Base-by-base conservation (phyloP, 2,797 vertebrate genomes). In the Thalassophryne amazonica region DNA sequence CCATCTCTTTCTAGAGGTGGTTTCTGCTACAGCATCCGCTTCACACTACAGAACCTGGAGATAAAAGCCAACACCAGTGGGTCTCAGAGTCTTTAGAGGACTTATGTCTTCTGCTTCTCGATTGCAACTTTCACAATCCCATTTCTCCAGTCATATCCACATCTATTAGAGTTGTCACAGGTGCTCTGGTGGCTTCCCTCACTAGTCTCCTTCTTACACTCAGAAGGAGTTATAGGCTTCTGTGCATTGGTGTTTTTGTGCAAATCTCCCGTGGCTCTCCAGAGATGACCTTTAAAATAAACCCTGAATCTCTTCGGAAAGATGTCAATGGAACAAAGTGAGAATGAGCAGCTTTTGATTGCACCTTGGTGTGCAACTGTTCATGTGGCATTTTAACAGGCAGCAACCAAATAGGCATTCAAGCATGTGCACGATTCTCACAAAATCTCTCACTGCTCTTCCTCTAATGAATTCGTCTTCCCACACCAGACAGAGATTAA, bases 381-480 rank as follows among this genome's bases (percentile, higher is more conserved):
- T 59, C 41, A 9, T 54, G 64, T 35, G 32, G 76, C 79, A 79
- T 81, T 37, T 71, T 62, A 75, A 78, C 69, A 20, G 20, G 38
- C 45, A 7, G 43, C 56, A 45, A 15, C 34, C 35, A 24, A 7
- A 31, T 35, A 29, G 29, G 10, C 17, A 31, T 6, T 11, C 11
- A 4, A 10, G 9, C 22, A 15, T 19, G 22, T 41, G 30, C 27
- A 41, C 32, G 5, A 20, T 21, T 28, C 16, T 27, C 27, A 21
- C 27, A 45, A 27, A 50, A 49, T 43, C 17, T 39, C 20, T 28
- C 21, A 21, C 4, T 2, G 4, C 15, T 31, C 21, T 7, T 22
- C 19, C 42, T 46, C 43, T 68, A 64, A 50, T 52, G 3, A 71
- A 76, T 80, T 69, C 16, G 41, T 46, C 69, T 57, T 52, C 28